Evolutionary conservation across 2,797 vertebrate species (phyloP), one percentile per base, ranked within the genome.

Genomic region (Paguma larvata): DNA sequence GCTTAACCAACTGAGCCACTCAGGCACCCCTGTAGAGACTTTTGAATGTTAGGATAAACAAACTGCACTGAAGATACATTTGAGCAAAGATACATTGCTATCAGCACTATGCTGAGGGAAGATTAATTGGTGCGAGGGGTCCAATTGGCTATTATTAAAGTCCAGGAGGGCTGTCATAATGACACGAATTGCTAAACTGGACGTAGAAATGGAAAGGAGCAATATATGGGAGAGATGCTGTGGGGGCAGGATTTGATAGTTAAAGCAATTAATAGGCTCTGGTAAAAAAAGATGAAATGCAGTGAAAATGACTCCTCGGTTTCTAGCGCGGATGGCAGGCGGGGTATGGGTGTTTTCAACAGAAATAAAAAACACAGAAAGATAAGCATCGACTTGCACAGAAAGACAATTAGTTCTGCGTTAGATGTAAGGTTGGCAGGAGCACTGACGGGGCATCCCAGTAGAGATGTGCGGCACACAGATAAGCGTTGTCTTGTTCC

Each of bases 321-420:
- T 97, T 94, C 68, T 15, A 94, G 78, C 27, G 48, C 75, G 63
- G 34, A 32, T 48, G 84, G 68, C 18, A 78, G 48, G 38, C 80
- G 90, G 53, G 62, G 14, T 44, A 59, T 3, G 80, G 59, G 63
- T 68, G 89, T 65, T 98, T 89, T 91, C 82, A 96, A 80, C 62
- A 32, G 80, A 91, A 86, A 73, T 82, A 87, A 95, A 79, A 68
- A 94, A 77, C 67, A 93, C 67, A 48, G 62, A 70, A 90, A 95
- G 97, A 96, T 96, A 96, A 97, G 62, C 79, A 97, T 97, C 91
- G 46, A 21, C 65, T 87, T 87, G 59, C 48, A 85, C 25, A 93
- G 84, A 77, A 85, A 92, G 94, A 87, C 59, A 85, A 97, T 96
- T 85, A 95, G 84, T 73, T 85, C 34, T 25, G 25, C 25, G 72